Evolutionary conservation across 2,888 invertebrate species (phyloP).

Genomic region (Amphipoea oculea): DNA sequence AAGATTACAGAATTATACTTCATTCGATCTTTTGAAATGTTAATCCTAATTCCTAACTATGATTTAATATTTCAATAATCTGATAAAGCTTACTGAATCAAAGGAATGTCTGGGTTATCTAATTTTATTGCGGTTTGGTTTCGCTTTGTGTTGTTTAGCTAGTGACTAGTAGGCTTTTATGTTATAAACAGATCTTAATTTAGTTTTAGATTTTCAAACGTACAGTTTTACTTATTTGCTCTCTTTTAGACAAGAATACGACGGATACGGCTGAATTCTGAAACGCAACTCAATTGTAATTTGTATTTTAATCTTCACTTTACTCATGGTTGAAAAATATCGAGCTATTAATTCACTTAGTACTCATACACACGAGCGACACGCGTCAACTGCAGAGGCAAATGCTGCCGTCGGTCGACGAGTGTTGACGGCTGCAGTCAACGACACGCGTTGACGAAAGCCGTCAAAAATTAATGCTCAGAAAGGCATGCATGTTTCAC

Average conservation of each 20-base stretch:
- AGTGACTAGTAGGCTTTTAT: background rate
- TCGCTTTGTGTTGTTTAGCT: constrained; percentile 27
- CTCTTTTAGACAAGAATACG: background rate
- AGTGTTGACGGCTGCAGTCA: too few relatives aligned
- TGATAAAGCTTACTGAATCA: constrained; percentile 24
- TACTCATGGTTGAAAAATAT: background rate
- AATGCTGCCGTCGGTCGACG: too few relatives aligned
- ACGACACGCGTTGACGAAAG: too few relatives aligned
- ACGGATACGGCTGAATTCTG: background rate
- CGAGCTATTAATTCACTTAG: too few relatives aligned
- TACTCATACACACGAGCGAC: too few relatives aligned
- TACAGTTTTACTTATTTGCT: background rate
- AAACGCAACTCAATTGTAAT: background rate
- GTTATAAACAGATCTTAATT: constrained; percentile 4
- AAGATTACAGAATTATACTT: constrained; percentile 17
- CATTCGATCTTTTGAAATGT: constrained; percentile 13
- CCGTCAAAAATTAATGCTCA: background rate
- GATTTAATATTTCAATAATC: constrained; percentile 27
- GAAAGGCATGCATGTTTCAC: background rate
- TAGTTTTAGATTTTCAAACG: background rate
- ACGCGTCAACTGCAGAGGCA: too few relatives aligned
- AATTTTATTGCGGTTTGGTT: constrained; percentile 30
- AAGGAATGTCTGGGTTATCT: constrained; percentile 38
- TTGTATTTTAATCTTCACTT: background rate
- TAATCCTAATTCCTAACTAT: constrained; percentile 16